Base-by-base conservation (phyloP, 2,888 invertebrate genomes). In the Tuberolachnus salignus region DNA sequence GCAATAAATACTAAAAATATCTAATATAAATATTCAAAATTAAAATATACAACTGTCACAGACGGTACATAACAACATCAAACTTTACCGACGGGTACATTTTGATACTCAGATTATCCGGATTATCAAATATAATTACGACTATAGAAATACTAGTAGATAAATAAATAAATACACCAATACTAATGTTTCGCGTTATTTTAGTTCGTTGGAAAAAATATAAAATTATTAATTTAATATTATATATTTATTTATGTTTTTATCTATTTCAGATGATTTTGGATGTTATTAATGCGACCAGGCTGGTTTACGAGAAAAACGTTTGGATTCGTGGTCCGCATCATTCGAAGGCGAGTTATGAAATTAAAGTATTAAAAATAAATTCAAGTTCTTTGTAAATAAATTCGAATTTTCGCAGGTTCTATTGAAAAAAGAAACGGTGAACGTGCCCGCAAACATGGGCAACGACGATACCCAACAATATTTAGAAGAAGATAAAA, bases 271-370 rank as follows among this genome's bases (percentile, higher is more conserved):
- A 71, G 57, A 14, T 51, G 57, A 14, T 51, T 0, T 6, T 34
- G 13, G 34, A 23, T 11, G 14, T 34, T n/a, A 49, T 26, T 1
- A 66, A 74, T 14, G 44, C 64, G 8, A 74, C 55, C 4, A 44
- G 44, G 1, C 23, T 55, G n/a, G 55, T 23, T 51, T 34, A 53
- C 42, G 51, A 64, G 10, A 80, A 71, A 53, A 51, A 44, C 19
- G 13, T 80, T 53, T 69, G 71, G 71, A 71, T 63, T 1, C 80
- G 53, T 63, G 80, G 80, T 19, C 80, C 80, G 0, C 80, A 80
- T 53, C 80, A 80, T 80, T 80, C 80, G 1, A 71, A 61, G n/a
- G 80, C 63, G 51, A 66, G 53, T 13, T 59, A 46, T 2, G 26
- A 10, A 23, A 59, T 19, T 42, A 69, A 64, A 34, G 34, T 1